These are phyloP conservation scores for Conchocele bisecta DNA, from an alignment of 2,888 invertebrate genomes.

Conservation along the genomic window DNA sequence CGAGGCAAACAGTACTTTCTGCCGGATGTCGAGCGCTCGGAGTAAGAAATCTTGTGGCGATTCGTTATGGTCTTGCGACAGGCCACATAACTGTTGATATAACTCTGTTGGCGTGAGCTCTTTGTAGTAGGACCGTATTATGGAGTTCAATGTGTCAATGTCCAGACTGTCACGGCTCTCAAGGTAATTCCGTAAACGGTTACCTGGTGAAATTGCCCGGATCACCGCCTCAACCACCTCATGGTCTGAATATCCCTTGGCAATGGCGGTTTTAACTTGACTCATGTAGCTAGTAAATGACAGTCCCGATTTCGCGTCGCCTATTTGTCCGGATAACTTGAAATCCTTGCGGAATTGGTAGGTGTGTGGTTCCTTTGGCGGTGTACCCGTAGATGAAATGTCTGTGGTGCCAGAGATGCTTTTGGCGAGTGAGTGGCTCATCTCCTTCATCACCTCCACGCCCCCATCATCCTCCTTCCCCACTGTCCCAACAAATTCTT, in stretches of 20 bases:
- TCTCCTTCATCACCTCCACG: too few species aligned
- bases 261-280: constrained; percentile 9
- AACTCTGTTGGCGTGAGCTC: constrained; percentile 38
- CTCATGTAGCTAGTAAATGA: constrained; percentile 25
- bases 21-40: constrained; percentile 15
- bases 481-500: too few species aligned
- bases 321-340: constrained; percentile 26
- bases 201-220: neutral
- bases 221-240: neutral
- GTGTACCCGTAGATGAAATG: too few species aligned
- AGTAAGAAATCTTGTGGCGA: constrained; percentile 21
- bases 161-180: constrained; percentile 23
- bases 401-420: too few species aligned
- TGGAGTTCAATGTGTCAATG: neutral
- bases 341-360: constrained; percentile 15
- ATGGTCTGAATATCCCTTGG: constrained; percentile 1
- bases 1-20: constrained; percentile 19
- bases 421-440: too few species aligned
- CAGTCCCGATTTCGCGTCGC: constrained; percentile 3
- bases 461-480: too few species aligned
- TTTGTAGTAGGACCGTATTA: constrained; percentile 18
- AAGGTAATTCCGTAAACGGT: constrained; percentile 10
- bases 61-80: constrained; percentile 16
- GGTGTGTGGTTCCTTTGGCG: neutral
- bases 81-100: constrained; percentile 17